Evolutionary conservation across 2,797 vertebrate genomes (phyloP).

Genomic region (Lutjanus campechanus): DNA sequence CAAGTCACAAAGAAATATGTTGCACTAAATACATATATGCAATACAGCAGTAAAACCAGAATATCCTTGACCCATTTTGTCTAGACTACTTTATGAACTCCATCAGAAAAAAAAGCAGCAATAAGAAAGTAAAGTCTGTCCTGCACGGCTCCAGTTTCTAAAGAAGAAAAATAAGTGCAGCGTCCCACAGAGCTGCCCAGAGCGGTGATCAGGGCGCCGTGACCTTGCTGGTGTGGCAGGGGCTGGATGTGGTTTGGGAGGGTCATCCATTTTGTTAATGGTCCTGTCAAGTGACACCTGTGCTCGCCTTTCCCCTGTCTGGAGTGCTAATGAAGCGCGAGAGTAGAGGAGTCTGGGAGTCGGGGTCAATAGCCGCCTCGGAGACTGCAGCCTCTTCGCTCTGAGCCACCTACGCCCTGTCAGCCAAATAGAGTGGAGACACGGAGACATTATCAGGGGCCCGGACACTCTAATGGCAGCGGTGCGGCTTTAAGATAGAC

Average conservation of each 20-base stretch:
- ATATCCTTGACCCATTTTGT: constrained; percentile 62
- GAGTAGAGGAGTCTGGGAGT: constrained; percentile 80
- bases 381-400: constrained; percentile 61
- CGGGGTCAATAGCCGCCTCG: constrained; percentile 78
- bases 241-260: constrained; percentile 78
- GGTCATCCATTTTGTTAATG: constrained; percentile 89
- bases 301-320: constrained; percentile 87
- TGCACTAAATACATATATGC: constrained; percentile 21
- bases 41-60: constrained; percentile 33
- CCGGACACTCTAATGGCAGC: constrained; percentile 57
- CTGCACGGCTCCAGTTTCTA: constrained; percentile 37
- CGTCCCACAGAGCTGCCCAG: constrained; percentile 61
- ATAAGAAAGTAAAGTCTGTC: constrained; percentile 6
- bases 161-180: constrained; percentile 70
- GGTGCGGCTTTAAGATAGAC: constrained; percentile 56
- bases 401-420: constrained; percentile 70
- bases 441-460: constrained; percentile 61
- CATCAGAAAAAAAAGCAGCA: constrained; percentile 25
- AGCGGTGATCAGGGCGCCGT: constrained; percentile 74
- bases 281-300: constrained; percentile 90
- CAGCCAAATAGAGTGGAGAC: constrained; percentile 70
- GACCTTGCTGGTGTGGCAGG: constrained; percentile 84
- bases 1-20: constrained; percentile 42
- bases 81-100: constrained; percentile 39
- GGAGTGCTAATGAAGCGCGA: constrained; percentile 87